Evolutionary conservation across 1,140 invertebrate species (phyloP).

Genomic region (Ceratosolen fusciceps): DNA sequence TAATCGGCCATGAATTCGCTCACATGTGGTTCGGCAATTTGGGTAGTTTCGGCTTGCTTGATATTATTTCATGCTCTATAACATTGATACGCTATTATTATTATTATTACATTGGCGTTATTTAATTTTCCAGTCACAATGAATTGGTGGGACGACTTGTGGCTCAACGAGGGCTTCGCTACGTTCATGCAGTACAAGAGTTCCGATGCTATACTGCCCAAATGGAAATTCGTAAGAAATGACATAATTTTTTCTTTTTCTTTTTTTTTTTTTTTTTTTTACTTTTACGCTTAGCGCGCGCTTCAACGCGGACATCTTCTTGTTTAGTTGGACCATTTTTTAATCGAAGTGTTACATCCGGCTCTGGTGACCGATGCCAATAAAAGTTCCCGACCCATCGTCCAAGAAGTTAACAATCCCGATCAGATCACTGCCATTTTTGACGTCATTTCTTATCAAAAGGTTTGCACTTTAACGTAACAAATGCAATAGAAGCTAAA

Average conservation of each 20-base stretch:
- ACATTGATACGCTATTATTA: background rate
- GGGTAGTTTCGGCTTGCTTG: conserved; percentile 73
- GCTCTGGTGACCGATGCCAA: conserved; percentile 86
- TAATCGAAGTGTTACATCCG: conserved; percentile 79
- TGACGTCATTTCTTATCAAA: conserved; percentile 92
- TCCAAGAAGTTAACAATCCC: conserved; percentile 85
- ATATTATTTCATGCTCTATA: conserved; percentile 10
- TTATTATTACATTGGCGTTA: no score
- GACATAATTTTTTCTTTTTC: no score
- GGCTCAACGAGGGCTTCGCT: conserved; percentile 95
- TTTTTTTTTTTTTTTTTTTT: no score
- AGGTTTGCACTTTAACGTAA: conserved; percentile 73
- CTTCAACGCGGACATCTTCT: conserved; percentile 1
- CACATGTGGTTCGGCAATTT: conserved; percentile 95
- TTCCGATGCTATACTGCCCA: conserved; percentile 78
- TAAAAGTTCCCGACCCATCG: conserved; percentile 89
- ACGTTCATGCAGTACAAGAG: conserved; percentile 89
- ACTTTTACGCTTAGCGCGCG: background rate
- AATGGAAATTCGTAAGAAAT: conserved; percentile 85
- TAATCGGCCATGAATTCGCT: conserved; percentile 91
- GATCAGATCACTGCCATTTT: conserved; percentile 94
- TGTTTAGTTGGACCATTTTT: conserved; percentile 79
- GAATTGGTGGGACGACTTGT: conserved; percentile 94
- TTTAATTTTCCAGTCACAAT: conserved; percentile 80
- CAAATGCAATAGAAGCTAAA: no score